These are phyloP conservation scores for Leptopilina clavipes DNA, from an alignment of 1,140 invertebrate genomes.

Conservation along the genomic window DNA sequence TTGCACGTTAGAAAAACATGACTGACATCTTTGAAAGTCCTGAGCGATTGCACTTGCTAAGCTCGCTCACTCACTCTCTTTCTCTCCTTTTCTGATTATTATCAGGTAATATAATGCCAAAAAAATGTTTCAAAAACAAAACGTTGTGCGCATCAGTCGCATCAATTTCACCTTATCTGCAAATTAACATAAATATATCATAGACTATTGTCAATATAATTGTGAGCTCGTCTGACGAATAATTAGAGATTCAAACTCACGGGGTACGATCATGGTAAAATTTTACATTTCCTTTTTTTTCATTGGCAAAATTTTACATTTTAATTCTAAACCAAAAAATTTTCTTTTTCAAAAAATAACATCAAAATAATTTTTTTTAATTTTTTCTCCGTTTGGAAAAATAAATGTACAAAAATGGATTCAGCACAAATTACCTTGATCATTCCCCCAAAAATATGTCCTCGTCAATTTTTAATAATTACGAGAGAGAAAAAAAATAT, in stretches of 20 bases:
- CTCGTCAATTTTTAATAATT: not conserved
- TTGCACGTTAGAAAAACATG: conserved; percentile 40
- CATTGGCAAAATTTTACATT: no score
- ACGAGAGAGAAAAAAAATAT: not conserved
- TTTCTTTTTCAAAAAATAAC: not conserved
- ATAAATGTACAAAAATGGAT: no score
- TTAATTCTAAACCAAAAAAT: no score
- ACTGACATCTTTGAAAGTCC: conserved; percentile 48
- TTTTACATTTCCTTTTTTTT: no score
- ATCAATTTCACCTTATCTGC: conserved; percentile 20
- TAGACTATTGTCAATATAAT: conserved; percentile 47
- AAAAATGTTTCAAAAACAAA: not conserved
- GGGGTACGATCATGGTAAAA: conserved; percentile 29
- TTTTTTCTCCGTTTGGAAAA: no score
- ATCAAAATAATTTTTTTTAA: not conserved
- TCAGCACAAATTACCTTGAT: not conserved
- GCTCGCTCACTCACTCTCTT: no score
- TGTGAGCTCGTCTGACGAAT: conserved; percentile 52
- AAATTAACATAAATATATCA: conserved; percentile 23
- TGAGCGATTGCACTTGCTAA: conserved; percentile 43
- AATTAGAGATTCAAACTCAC: conserved; percentile 14
- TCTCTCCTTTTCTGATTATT: conserved; percentile 32
- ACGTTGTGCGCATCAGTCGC: not conserved
- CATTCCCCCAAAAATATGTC: not conserved
- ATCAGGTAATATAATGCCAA: not conserved